Evolutionary conservation across 2,113 vertebrate species (phyloP), one percentile per base, ranked within the genome.

Genomic region (Oryzias javanicus): DNA sequence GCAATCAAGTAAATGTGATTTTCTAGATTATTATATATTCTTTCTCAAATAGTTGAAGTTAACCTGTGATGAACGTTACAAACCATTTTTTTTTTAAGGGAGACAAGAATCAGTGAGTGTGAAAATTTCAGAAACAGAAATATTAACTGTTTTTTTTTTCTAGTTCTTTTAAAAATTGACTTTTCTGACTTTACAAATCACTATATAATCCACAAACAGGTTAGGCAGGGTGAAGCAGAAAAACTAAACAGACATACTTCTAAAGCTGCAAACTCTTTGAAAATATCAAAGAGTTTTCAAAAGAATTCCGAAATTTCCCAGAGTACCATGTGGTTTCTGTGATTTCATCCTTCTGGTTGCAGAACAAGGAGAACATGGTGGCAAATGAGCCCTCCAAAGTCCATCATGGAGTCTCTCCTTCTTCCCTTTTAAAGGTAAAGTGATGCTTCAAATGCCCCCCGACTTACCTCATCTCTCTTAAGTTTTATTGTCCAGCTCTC

Each of bases 401-500:
- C 61, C 12, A 52, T 16, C 49, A 55, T 45, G 49, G 7, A 60
- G 44, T 4, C 18, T n/a, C 47, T 62, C n/a, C 52, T 69, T 55
- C 19, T 44, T 47, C 16, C 14, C 19, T 16, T 45, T 64, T 12
- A 58, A 69, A 59, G 62, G 20, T 58, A 50, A 74, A 63, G 18
- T 68, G 42, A 68, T 48, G 41, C 42, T n/a, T 59, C n/a, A 42
- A 53, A 67, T 55, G 52, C 58, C 5, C 19, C 49, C 27, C 41
- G 25, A 45, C 57, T 47, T 51, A 58, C 42, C 42, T 55, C 56
- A 47, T 49, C 20, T 74, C 49, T 60, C 60, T 63, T 29, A 17
- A 64, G 44, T 13, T 35, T 18, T 64, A 75, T 72, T 65, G 55
- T 72, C 50, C 24, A 46, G 24, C 64, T 59, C 46, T 51, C 15